A percentile compares a stretch with the other conserved stretches of the same genome.
Evolutionary conservation across 2,797 vertebrate genomes (phyloP).

Genomic region (Halcyon leucocephala): DNA sequence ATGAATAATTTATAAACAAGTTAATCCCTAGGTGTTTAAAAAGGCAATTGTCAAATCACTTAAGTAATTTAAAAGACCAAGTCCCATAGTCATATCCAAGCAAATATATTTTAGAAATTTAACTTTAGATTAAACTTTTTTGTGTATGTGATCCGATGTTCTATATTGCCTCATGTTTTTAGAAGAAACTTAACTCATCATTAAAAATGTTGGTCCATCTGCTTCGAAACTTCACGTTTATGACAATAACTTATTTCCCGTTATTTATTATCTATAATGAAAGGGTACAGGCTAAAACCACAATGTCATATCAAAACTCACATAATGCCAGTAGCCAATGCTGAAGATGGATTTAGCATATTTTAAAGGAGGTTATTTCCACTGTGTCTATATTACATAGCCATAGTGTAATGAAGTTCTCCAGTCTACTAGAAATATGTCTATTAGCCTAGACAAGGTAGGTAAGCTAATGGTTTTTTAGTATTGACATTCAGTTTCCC

Average conservation of each 20-base stretch:
- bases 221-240: neutral
- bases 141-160: neutral
- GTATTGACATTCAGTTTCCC: neutral
- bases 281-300: neutral
- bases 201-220: neutral
- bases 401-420: neutral
- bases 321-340: neutral
- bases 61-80: neutral
- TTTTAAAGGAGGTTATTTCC: neutral
- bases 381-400: neutral
- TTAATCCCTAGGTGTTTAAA: neutral
- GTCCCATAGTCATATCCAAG: neutral
- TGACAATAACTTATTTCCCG: neutral
- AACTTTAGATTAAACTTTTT: neutral
- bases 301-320: neutral
- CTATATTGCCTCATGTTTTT: neutral
- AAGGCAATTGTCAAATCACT: neutral
- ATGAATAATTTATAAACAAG: neutral
- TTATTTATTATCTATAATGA: neutral
- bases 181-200: neutral
- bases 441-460: neutral
- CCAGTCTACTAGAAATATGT: neutral
- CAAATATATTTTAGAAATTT: neutral
- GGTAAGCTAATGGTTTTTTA: neutral
- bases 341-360: neutral